Evolutionary conservation across 2,113 vertebrate genomes (phyloP), one percentile per base, ranked within the genome.

Genomic region (Hydrolagus affinis): DNA sequence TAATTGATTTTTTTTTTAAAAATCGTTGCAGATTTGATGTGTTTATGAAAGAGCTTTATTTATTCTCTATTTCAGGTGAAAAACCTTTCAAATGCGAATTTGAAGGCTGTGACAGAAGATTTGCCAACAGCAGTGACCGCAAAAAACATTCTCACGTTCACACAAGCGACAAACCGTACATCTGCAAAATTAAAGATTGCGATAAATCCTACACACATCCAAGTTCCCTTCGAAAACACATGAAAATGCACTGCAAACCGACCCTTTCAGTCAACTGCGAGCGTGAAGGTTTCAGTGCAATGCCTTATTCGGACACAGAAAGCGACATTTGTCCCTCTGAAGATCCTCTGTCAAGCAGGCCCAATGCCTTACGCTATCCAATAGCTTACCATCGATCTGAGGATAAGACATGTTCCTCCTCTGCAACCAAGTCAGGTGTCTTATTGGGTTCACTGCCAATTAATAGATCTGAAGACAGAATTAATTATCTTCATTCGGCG

Each of bases 41-140:
- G 44, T 66, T 66, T 66, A 60, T 7, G 23, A 3, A 8, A 2
- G 6, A 30, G 23, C 9, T 21, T 75, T 28, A 80, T 80, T 80
- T 28, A 19, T 83, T 91, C 88, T 88, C 89, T 87, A 85, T 93
- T 90, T 44, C 90, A 93, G 93, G 93, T 92, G 87, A 94, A 89
- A 94, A 93, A 89, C 91, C 91, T 70, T 94, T 94, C 89, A 91
- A 91, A 89, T 93, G 92, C 57, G 93, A 94, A 88, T 95, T 93
- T 87, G 86, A 93, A 62, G 91, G 92, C 89, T 93, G 91, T 89
- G 91, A 88, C 88, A 92, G 92, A 89, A 89, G 89, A 76, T 93
- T 94, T 87, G 92, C 92, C 70, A 94, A 93, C 90, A 93, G 91
- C 90, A 90, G 89, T 83, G 91, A 93, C 90, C 74, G 91, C 86